A percentile compares a stretch with the other conserved stretches of the same genome.
Evolutionary conservation across 2,797 vertebrate species (phyloP).

Genomic region (Argya squamiceps): DNA sequence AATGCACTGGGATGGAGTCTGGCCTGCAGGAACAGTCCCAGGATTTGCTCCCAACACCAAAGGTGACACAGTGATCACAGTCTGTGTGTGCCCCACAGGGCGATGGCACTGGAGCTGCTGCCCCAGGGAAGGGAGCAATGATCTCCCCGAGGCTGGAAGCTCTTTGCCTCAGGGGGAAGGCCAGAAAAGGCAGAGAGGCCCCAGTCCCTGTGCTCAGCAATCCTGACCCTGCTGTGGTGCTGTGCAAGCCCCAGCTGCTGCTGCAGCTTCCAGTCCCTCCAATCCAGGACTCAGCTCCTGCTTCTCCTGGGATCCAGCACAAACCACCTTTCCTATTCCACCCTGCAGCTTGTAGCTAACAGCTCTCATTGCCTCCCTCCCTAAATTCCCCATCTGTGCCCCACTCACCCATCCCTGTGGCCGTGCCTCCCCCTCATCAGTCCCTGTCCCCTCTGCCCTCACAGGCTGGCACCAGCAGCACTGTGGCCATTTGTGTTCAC

Average conservation of each 20-base stretch:
- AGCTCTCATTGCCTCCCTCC: background rate
- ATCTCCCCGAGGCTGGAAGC: background rate
- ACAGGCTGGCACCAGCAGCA: background rate
- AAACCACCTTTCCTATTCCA: background rate
- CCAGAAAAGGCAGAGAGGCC: background rate
- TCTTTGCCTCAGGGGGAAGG: background rate
- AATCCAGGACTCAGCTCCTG: fast-evolving
- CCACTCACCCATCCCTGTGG: background rate
- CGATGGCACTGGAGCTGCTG: background rate
- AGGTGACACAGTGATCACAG: fast-evolving
- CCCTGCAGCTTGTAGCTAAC: background rate
- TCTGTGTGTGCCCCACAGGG: background rate
- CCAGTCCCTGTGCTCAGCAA: background rate
- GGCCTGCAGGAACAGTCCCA: background rate
- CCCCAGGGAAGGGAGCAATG: background rate
- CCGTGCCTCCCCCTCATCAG: background rate
- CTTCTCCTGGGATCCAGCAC: background rate
- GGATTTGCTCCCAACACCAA: background rate
- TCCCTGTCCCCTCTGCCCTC: background rate
- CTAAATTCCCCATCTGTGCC: background rate
- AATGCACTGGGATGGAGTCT: background rate
- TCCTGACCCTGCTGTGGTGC: background rate
- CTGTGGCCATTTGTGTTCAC: background rate
- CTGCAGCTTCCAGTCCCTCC: background rate
- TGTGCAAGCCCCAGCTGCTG: background rate